phyloP scores from a whole-genome alignment of 2,888 invertebrate genomes.

The Zelleria hepariella region DNA sequence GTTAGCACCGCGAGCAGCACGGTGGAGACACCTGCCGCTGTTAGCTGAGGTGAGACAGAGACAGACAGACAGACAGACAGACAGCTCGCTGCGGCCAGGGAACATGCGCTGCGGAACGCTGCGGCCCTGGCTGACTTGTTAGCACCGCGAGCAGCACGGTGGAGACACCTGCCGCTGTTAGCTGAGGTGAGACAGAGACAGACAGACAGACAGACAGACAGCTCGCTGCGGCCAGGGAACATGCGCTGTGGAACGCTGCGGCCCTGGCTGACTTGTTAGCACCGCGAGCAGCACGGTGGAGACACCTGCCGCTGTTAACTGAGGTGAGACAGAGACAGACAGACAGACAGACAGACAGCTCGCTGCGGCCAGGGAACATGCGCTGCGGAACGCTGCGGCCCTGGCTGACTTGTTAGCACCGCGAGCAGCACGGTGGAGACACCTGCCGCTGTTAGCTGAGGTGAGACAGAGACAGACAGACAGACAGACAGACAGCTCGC shows the following conservation, averaged over 20 bases:
- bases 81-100: slow-evolving; percentile 82
- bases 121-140: slow-evolving; percentile 92
- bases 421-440: slow-evolving; percentile 72
- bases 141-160: slow-evolving; percentile 81
- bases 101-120: slow-evolving; percentile 89
- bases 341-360: too few species aligned
- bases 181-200: neutral
- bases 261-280: slow-evolving; percentile 93
- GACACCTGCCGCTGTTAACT: slow-evolving; percentile 81
- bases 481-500: too few species aligned
- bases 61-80: too few species aligned
- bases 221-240: slow-evolving; percentile 82
- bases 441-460: neutral
- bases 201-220: too few species aligned
- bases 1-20: slow-evolving; percentile 86
- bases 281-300: slow-evolving; percentile 87
- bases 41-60: too few species aligned
- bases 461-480: neutral
- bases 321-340: too few species aligned
- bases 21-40: slow-evolving; percentile 92
- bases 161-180: neutral
- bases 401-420: slow-evolving; percentile 93
- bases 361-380: slow-evolving; percentile 81
- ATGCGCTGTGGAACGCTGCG: slow-evolving; percentile 89
- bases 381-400: slow-evolving; percentile 89